Conservation (phyloP, 2,797 vertebrate species). For the Sebastes variabilis region DNA sequence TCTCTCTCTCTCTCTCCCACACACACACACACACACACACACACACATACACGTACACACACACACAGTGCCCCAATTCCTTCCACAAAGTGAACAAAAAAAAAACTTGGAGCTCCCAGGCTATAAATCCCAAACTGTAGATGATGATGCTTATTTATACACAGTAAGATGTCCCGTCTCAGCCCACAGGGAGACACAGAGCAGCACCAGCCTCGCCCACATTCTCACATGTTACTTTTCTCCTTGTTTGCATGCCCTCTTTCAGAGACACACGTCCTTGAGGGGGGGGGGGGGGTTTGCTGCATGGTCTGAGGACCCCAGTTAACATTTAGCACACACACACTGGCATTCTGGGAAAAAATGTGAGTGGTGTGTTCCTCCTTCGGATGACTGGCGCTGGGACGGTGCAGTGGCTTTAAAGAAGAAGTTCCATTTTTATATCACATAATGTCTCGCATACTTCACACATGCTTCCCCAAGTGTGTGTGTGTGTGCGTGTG, state of each 20-base stretch:
- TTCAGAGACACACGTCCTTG: constrained; percentile 19
- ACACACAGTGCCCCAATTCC: constrained; percentile 50
- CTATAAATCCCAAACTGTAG: constrained; percentile 49
- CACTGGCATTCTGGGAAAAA: constrained; percentile 31
- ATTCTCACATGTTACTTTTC: constrained; percentile 19
- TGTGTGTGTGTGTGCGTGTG: constrained; percentile 21
- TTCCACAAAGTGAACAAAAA: constrained; percentile 28
- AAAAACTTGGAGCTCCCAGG: constrained; percentile 38
- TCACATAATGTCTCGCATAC: constrained; percentile 6
- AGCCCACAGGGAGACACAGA: constrained; percentile 21
- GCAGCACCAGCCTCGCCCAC: constrained; percentile 8
- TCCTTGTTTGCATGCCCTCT: constrained; percentile 25
- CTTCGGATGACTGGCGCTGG: not conserved
- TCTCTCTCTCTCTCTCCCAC: not conserved
- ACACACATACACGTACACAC: not conserved
- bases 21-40: not conserved
- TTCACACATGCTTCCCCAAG: not conserved
- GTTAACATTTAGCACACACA: constrained; percentile 47
- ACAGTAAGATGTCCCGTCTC: constrained; percentile 37
- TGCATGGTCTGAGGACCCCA: constrained; percentile 21
- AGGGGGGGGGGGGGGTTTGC: not conserved
- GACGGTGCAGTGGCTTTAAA: constrained; percentile 6
- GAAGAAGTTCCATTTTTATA: constrained; percentile 19
- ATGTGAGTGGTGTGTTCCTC: constrained; percentile 5
- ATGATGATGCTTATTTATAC: constrained; percentile 55